Evolutionary conservation across 2,888 invertebrate genomes (phyloP), one percentile per base, ranked within the genome.

Genomic region (Periphyllus acericola): DNA sequence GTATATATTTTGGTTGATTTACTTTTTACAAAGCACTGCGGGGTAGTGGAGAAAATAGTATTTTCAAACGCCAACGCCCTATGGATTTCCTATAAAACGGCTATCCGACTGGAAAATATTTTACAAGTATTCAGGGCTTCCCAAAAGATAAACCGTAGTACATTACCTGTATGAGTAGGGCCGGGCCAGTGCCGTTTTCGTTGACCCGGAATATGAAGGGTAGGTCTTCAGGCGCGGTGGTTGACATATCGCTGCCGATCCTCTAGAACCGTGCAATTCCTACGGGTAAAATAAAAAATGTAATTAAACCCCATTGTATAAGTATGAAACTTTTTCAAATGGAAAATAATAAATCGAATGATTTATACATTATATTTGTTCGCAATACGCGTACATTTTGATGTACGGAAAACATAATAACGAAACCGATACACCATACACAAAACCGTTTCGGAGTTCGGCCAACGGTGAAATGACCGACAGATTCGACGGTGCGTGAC

Each of bases 151-250:
- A 6, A 40, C 9, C 17, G 40, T n/a, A 21, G 60, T 25, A 25
- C 11, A 55, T 60, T 93, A 95, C 95, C 94, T 95, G 95, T 76
- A 94, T 92, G 81, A 96, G 93, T 76, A 96, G 92, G 91, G 94
- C 94, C n/a, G 95, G 95, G 90, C 95, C 95, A 80, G 93, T 93
- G 46, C 95, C 95, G 90, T 94, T 95, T 90, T 96, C 95, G 91
- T 96, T 96, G 89, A 95, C 92, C 89, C 95, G 93, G 92, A 95
- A 96, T 91, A 95, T 93, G 91, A 95, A 95, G 71, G 95, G 95
- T 89, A 94, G 95, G 90, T 95, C 94, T 88, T 92, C 92, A 90
- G 92, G 19, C 46, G 36, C 83, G 29, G 55, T 71, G 79, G 85
- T 75, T 32, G 76, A 76, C 89, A 89, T 76, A 14, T 32, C 89